A percentile compares a stretch with the other conserved stretches of the same genome.
These are phyloP conservation scores for Theristicus caerulescens DNA, from an alignment of 2,113 vertebrate genomes.

Conservation along the genomic window DNA sequence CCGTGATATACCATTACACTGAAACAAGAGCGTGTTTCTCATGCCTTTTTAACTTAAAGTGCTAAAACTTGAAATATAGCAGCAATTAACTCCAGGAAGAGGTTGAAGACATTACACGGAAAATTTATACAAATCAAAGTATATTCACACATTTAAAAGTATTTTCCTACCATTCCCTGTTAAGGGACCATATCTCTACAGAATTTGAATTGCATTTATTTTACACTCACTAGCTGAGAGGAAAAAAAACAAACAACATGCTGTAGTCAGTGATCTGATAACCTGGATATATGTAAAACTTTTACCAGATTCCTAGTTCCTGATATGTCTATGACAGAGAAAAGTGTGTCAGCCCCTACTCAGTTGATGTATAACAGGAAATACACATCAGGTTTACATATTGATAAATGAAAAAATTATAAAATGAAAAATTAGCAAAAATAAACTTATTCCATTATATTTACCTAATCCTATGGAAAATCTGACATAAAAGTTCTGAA, in stretches of 20 bases:
- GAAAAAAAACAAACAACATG: background rate
- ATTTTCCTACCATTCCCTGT: background rate
- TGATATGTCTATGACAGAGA: background rate
- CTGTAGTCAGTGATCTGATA: background rate
- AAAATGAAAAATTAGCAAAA: background rate
- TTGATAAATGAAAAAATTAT: background rate
- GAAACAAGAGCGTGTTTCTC: background rate
- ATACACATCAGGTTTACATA: background rate
- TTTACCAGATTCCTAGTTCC: background rate
- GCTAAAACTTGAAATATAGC: background rate
- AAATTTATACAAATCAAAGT: background rate
- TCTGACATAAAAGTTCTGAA: background rate
- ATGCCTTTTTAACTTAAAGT: background rate
- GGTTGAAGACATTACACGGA: background rate
- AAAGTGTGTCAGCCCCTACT: background rate
- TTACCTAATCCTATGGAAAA: background rate
- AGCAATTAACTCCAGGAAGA: background rate
- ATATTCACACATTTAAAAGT: background rate
- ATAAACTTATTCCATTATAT: background rate
- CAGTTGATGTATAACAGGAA: background rate
- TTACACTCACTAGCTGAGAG: background rate
- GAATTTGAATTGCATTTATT: background rate
- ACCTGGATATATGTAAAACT: background rate
- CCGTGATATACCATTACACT: background rate
- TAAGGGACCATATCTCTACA: background rate